phyloP scores from a whole-genome alignment of 1,140 invertebrate genomes.

The Cotesia glomerata region DNA sequence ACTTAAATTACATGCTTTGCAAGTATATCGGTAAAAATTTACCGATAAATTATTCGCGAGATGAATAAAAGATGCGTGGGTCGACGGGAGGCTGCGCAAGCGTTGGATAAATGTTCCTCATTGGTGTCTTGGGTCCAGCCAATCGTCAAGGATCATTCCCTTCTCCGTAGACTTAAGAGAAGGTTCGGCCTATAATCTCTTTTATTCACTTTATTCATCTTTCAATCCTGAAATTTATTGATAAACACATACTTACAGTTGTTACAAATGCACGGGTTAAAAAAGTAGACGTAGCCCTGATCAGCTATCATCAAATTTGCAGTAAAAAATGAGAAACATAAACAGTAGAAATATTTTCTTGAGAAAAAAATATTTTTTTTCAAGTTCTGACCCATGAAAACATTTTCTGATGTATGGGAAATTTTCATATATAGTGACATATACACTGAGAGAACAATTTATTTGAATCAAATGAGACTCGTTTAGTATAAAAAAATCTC shows the following conservation, averaged over 20 bases:
- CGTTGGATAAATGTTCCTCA: constrained; percentile 37
- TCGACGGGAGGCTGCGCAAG: constrained; percentile 37
- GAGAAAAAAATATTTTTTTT: no score
- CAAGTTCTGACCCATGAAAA: no score
- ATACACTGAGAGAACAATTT: no score
- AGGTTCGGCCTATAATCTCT: constrained; percentile 54
- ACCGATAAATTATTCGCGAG: not conserved
- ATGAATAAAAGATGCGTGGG: constrained; percentile 36
- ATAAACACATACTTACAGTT: not conserved
- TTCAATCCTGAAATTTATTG: not conserved
- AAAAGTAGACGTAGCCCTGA: no score
- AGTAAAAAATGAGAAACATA: no score
- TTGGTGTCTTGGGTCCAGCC: constrained; percentile 48
- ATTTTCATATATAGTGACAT: no score
- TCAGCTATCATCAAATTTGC: no score
- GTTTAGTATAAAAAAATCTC: no score
- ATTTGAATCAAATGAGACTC: no score
- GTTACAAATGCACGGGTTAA: not conserved
- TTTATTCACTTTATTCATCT: not conserved
- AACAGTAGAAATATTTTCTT: no score
- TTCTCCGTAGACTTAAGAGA: constrained; percentile 30
- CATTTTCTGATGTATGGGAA: no score
- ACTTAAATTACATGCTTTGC: not conserved
- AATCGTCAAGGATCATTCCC: constrained; percentile 47
- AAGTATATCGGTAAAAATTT: not conserved